Conservation (phyloP, 2,113 vertebrate species). For the Stegastes partitus region DNA sequence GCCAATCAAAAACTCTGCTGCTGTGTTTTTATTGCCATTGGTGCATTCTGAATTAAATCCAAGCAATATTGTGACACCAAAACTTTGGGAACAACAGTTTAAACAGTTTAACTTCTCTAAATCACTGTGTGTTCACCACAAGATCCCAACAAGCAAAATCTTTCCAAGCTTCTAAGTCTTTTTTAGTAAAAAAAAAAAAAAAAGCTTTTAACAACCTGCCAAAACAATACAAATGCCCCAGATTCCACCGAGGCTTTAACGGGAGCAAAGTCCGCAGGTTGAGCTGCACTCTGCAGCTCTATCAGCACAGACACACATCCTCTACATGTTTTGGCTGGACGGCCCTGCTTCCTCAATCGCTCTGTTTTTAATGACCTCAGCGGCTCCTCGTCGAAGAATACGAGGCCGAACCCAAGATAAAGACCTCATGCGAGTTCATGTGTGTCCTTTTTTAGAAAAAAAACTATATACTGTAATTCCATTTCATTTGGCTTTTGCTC, state of each 20-base stretch:
- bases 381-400: neutral
- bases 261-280: conserved; percentile 22
- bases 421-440: neutral
- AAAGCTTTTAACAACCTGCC: neutral
- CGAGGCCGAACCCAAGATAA: neutral
- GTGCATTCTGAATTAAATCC: too few relatives aligned
- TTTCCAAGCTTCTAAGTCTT: neutral
- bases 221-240: conserved; percentile 10
- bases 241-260: conserved; percentile 27
- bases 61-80: too few relatives aligned
- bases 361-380: conserved; percentile 22
- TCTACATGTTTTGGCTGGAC: conserved; percentile 65
- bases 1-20: too few relatives aligned
- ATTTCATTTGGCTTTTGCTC: conserved; percentile 1
- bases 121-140: neutral
- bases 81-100: too few relatives aligned
- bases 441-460: neutral
- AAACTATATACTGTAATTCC: neutral
- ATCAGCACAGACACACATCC: conserved; percentile 63
- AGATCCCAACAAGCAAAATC: neutral
- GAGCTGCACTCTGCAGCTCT: neutral
- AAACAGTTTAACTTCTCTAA: too few relatives aligned
- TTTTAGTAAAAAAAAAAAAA: neutral
- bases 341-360: conserved; percentile 64
- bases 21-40: too few relatives aligned